A percentile compares a stretch with the other conserved stretches of the same genome.
Conservation (phyloP, 2,888 invertebrate species). For the Drosophila engyochracea region DNA sequence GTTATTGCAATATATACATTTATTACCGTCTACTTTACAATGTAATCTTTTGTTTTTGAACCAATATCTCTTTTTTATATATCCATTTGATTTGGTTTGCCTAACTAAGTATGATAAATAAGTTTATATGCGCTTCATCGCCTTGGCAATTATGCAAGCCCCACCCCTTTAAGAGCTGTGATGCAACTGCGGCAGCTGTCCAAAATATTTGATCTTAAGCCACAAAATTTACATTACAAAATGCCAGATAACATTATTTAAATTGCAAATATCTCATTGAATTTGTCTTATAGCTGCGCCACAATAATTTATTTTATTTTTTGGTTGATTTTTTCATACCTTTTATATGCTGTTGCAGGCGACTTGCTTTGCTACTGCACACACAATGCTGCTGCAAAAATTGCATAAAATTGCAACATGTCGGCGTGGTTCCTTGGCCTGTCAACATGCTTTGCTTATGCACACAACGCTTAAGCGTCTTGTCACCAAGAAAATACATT, state of each 20-base stretch:
- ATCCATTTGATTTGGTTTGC: background rate
- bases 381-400: constrained; percentile 43
- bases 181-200: constrained; percentile 66
- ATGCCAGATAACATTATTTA: constrained; percentile 75
- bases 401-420: constrained; percentile 72
- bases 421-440: constrained; percentile 55
- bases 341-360: constrained; percentile 25
- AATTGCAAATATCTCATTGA: constrained; percentile 76
- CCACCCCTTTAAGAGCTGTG: constrained; percentile 39
- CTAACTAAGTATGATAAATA: constrained; percentile 11
- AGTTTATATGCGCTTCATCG: constrained; percentile 18
- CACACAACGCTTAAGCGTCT: constrained; percentile 40
- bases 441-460: constrained; percentile 69
- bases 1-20: background rate
- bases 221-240: constrained; percentile 55
- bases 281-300: constrained; percentile 71
- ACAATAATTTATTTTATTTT: constrained; percentile 70
- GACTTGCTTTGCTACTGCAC: background rate
- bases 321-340: constrained; percentile 1
- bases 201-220: constrained; percentile 54
- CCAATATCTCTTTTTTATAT: background rate
- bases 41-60: background rate
- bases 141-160: constrained; percentile 29
- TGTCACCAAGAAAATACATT: constrained; percentile 44
- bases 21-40: too few species aligned